A percentile compares a stretch with the other conserved stretches of the same genome.
These are phyloP conservation scores for Chionoecetes opilio DNA, from an alignment of 1,140 invertebrate genomes.

Conservation along the genomic window DNA sequence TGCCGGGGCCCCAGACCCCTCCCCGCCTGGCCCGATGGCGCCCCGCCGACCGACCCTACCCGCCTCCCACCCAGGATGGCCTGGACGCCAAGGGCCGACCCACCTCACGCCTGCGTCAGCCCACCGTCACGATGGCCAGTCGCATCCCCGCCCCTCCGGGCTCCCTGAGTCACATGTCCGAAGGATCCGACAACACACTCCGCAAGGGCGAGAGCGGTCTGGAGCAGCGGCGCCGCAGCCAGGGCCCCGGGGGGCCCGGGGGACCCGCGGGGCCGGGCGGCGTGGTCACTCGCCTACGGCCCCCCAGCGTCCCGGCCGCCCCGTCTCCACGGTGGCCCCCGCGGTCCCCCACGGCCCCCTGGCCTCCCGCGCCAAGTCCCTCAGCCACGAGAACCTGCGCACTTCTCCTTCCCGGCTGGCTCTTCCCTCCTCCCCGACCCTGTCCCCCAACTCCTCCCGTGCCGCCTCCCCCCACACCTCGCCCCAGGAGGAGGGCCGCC, in stretches of 20 bases:
- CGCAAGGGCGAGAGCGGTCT: conserved; percentile 36
- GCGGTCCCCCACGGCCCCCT: conserved; percentile 62
- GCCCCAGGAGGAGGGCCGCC: conserved; percentile 69
- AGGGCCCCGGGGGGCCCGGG: conserved; percentile 44
- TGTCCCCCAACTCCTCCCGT: conserved; percentile 69
- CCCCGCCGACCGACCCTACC: conserved; percentile 40
- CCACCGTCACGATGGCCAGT: conserved; percentile 39
- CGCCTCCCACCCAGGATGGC: background rate
- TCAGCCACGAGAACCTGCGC: conserved; percentile 74
- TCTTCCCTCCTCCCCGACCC: conserved; percentile 72
- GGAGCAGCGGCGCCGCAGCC: conserved; percentile 41
- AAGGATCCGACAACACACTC: background rate
- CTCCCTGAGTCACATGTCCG: conserved; percentile 33
- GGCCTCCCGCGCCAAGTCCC: conserved; percentile 70
- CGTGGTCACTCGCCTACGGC: conserved; percentile 62
- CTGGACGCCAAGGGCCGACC: conserved; percentile 51
- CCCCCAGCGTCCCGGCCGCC: conserved; percentile 65
- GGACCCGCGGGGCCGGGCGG: background rate
- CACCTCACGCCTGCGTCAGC: conserved; percentile 63
- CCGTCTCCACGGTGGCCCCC: conserved; percentile 71
- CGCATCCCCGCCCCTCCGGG: conserved; percentile 73
- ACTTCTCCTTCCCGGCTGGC: conserved; percentile 76
- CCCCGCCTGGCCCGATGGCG: conserved; percentile 62
- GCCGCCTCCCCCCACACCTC: conserved; percentile 72
- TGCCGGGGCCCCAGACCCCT: conserved; percentile 69